These are phyloP conservation scores for Ataeniobius toweri DNA, from an alignment of 2,797 vertebrate species.

Conservation along the genomic window DNA sequence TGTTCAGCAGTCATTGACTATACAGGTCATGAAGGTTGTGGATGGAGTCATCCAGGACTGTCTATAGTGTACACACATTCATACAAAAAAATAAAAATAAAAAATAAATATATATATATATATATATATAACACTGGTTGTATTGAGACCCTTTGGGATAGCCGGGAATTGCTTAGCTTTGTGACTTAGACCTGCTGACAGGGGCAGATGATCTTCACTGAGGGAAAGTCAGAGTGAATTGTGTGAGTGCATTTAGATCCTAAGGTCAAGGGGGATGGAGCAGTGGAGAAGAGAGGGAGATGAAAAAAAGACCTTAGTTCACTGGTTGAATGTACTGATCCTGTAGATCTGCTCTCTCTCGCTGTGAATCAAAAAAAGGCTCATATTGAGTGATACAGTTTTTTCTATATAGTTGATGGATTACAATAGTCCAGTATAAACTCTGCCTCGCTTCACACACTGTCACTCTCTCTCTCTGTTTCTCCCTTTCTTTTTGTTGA, in stretches of 20 bases:
- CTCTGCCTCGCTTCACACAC: conserved; percentile 18
- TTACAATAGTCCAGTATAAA: conserved; percentile 9
- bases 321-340: conserved; percentile 65
- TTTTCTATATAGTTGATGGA: conserved; percentile 35
- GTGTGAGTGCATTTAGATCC: conserved; percentile 18
- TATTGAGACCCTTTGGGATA: conserved; percentile 57
- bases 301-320: conserved; percentile 58
- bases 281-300: conserved; percentile 33
- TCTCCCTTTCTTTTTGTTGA: conserved; percentile 12
- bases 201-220: conserved; percentile 60
- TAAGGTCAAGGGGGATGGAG: conserved; percentile 58
- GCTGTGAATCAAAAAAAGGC: conserved; percentile 16
- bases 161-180: conserved; percentile 68
- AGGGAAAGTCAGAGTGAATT: conserved; percentile 5
- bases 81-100: neutral
- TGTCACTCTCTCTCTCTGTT: conserved; percentile 10
- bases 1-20: conserved; percentile 4
- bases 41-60: conserved; percentile 29
- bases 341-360: conserved; percentile 39
- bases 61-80: conserved; percentile 12
- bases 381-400: neutral
- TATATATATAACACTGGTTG: conserved; percentile 32
- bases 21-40: conserved; percentile 17
- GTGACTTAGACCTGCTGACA: conserved; percentile 62
- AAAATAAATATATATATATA: neutral